phyloP scores from a whole-genome alignment of 1,140 invertebrate species.

The Aethina tumida region DNA sequence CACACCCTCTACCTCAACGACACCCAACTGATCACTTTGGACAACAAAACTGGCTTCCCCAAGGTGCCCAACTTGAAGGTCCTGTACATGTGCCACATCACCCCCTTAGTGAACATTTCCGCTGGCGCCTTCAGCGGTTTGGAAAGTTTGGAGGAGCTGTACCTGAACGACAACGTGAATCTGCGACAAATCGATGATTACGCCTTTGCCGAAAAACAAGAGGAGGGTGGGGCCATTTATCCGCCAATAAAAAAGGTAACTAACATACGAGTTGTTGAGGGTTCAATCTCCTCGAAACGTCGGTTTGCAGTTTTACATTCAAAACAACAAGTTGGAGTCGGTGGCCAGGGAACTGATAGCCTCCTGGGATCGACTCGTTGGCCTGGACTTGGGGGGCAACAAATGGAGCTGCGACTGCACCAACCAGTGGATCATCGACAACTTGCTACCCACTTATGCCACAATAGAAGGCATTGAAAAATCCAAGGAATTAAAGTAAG shows the following conservation, averaged over 20 bases:
- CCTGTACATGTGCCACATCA: constrained; percentile 55
- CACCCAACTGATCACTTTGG: constrained; percentile 51
- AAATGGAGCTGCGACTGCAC: constrained; percentile 65
- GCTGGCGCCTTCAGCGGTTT: constrained; percentile 42
- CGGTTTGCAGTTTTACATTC: constrained; percentile 45
- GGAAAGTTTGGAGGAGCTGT: constrained; percentile 40
- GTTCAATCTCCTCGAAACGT: background rate
- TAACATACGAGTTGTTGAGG: constrained; percentile 4
- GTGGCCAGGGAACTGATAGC: constrained; percentile 47
- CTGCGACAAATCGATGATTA: constrained; percentile 45
- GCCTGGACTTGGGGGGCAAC: constrained; percentile 56
- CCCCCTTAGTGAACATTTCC: constrained; percentile 43
- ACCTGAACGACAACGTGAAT: constrained; percentile 46
- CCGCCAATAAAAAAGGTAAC: constrained; percentile 48
- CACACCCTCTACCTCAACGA: constrained; percentile 52
- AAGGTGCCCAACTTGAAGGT: constrained; percentile 45
- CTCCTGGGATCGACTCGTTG: constrained; percentile 54
- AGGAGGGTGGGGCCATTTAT: constrained; percentile 42
- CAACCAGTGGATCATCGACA: constrained; percentile 60
- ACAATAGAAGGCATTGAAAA: constrained; percentile 23
- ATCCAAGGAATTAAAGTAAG: constrained; percentile 23
- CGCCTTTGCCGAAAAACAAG: constrained; percentile 40
- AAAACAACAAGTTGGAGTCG: constrained; percentile 54
- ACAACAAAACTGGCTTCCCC: constrained; percentile 46
- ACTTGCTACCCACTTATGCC: constrained; percentile 40